Conservation (phyloP, 1,140 invertebrate species). For the Mycetomoellerius zeteki region DNA sequence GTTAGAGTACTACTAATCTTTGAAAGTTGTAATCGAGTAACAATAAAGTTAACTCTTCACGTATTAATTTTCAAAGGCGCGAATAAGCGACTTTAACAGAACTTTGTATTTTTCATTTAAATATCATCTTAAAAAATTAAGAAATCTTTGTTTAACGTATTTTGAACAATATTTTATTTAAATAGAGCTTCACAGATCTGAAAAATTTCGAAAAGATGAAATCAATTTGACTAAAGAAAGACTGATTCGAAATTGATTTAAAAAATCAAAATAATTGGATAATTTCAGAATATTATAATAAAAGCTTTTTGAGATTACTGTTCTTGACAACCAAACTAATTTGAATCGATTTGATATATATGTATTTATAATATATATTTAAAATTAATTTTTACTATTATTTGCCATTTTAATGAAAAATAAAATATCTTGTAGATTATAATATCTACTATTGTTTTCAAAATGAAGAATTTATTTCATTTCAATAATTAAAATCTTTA, state of each 20-base stretch:
- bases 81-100: neutral
- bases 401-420: neutral
- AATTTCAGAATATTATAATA: neutral
- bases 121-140: neutral
- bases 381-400: neutral
- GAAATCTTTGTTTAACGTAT: neutral
- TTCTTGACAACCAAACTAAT: neutral
- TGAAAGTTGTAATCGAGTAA: neutral
- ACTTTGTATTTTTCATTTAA: neutral
- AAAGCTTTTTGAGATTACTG: neutral
- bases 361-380: neutral
- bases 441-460: neutral
- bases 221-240: neutral
- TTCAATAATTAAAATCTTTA: neutral
- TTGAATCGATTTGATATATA: neutral
- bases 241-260: neutral
- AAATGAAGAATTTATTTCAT: neutral
- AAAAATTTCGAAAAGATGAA: neutral
- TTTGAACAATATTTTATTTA: neutral
- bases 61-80: neutral
- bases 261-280: neutral
- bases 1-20: neutral
- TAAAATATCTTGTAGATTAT: too few relatives aligned
- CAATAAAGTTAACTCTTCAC: neutral
- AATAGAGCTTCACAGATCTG: neutral